phyloP scores from a whole-genome alignment of 2,113 vertebrate genomes.

The Urocitellus parryii region DNA sequence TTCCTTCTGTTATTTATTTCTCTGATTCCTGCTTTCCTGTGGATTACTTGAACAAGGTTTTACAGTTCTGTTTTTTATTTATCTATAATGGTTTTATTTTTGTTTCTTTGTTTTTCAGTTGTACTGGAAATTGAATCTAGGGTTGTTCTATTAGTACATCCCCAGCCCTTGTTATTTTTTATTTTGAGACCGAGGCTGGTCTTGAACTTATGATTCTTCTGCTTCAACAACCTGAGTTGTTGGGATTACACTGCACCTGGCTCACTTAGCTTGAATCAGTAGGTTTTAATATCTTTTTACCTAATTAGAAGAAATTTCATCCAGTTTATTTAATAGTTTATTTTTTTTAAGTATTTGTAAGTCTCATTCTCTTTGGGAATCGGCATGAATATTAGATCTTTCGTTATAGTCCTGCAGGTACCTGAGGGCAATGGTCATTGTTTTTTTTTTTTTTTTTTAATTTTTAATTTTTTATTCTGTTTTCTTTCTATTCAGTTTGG shows the following conservation, averaged over 20 bases:
- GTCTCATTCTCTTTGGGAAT: background rate
- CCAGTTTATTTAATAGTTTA: background rate
- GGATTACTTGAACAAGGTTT: conserved; percentile 44
- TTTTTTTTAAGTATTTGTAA: background rate
- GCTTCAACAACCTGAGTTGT: too few species aligned
- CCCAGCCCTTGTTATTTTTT: too few species aligned
- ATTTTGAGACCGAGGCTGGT: too few species aligned
- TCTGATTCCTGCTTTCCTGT: background rate
- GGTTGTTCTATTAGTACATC: too few species aligned
- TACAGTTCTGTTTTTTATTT: conserved; percentile 17
- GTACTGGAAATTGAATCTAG: too few species aligned
- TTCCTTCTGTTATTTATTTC: background rate
- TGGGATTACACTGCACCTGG: too few species aligned
- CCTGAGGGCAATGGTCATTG: background rate
- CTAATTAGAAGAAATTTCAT: background rate
- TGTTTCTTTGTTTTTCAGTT: background rate
- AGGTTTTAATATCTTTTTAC: conserved; percentile 24
- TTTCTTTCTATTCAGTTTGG: background rate
- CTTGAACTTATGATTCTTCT: too few species aligned
- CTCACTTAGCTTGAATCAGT: background rate
- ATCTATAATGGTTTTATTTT: background rate
- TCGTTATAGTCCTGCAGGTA: background rate
- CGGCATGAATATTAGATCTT: background rate
- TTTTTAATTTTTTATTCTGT: background rate
- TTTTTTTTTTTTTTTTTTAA: background rate